These are phyloP conservation scores for Polyommatus icarus DNA, from an alignment of 2,888 invertebrate species.

Conservation along the genomic window DNA sequence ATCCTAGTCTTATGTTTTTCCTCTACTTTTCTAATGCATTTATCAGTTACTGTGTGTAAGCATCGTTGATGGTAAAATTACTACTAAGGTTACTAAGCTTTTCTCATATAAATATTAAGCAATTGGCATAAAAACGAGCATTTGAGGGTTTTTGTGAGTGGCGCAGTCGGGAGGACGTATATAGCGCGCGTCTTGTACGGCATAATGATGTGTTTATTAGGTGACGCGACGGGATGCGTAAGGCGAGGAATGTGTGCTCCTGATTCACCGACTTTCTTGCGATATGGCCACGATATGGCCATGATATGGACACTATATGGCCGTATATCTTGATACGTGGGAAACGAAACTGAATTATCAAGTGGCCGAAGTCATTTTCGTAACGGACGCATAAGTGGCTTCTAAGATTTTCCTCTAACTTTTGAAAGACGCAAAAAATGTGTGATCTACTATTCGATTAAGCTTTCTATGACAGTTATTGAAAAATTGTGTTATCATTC, in stretches of 20 bases:
- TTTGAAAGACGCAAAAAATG: neutral
- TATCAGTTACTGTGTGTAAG: too few relatives aligned
- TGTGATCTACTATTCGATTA: neutral
- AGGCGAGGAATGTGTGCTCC: constrained; percentile 36
- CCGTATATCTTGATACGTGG: constrained; percentile 4
- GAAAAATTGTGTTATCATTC: neutral
- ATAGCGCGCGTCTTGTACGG: constrained; percentile 36
- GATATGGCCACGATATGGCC: neutral
- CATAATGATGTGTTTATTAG: constrained; percentile 40
- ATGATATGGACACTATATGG: neutral
- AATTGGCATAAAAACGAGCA: constrained; percentile 20
- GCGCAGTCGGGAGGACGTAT: constrained; percentile 30
- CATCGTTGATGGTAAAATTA: neutral
- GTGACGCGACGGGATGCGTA: constrained; percentile 36
- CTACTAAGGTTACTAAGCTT: neutral
- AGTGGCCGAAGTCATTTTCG: neutral
- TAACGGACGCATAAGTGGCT: neutral
- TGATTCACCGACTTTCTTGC: constrained; percentile 18
- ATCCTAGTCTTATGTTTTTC: too few relatives aligned
- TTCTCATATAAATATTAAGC: constrained; percentile 3
- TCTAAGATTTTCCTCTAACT: neutral
- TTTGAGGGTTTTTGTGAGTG: constrained; percentile 31
- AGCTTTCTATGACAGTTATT: neutral
- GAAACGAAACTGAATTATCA: constrained; percentile 5
- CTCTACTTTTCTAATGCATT: too few relatives aligned